These are phyloP conservation scores for Drosophila virilis DNA, from an alignment of 1,140 invertebrate species.

Conservation along the genomic window DNA sequence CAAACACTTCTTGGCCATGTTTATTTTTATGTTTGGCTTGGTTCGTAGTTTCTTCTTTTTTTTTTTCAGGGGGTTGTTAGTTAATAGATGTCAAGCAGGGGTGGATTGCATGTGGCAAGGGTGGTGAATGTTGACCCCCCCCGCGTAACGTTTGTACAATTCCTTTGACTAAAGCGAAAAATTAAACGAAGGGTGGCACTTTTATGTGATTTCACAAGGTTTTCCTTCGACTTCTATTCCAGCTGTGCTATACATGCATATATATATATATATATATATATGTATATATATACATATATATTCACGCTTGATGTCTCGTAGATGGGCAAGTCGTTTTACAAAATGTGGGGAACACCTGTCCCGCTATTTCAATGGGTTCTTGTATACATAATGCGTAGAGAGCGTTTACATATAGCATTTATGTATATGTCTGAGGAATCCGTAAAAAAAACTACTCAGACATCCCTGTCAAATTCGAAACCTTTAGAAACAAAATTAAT, in stretches of 20 bases:
- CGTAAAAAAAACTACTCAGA: no score
- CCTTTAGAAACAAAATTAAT: no score
- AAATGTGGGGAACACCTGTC: constrained; percentile 7
- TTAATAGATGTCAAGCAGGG: constrained; percentile 20
- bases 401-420: no score
- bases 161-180: constrained; percentile 23
- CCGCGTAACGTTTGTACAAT: constrained; percentile 15
- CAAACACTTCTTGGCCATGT: constrained; percentile 23
- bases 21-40: constrained; percentile 27
- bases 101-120: constrained; percentile 29
- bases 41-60: not conserved
- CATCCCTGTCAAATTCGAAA: no score
- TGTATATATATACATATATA: not conserved
- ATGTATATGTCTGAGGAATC: no score
- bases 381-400: not conserved
- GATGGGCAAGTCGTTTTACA: no score
- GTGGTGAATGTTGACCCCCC: constrained; percentile 35
- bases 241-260: not conserved
- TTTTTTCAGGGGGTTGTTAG: constrained; percentile 22
- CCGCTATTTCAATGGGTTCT: not conserved
- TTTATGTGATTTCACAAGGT: constrained; percentile 36
- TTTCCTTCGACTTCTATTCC: constrained; percentile 20
- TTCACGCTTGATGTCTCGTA: constrained; percentile 1
- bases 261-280: not conserved
- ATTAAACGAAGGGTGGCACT: constrained; percentile 39